Evolutionary conservation across 2,797 vertebrate species (phyloP).

Genomic region (Sphenopsis melanotis): DNA sequence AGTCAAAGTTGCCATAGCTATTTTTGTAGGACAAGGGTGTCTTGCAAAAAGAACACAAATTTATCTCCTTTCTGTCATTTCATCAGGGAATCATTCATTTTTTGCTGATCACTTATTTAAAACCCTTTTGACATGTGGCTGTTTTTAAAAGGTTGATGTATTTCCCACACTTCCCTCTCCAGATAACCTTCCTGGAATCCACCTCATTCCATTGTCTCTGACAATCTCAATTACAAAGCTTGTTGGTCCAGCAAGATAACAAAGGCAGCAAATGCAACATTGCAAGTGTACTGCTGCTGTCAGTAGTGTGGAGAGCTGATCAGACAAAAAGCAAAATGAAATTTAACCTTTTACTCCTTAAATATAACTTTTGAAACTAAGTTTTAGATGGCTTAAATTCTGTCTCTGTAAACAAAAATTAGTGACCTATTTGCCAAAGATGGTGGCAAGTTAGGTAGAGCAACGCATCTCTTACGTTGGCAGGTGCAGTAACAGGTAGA

Average conservation of each 20-base stretch:
- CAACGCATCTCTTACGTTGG: neutral
- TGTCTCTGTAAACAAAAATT: neutral
- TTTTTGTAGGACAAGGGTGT: neutral
- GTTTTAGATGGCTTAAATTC: neutral
- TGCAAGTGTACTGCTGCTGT: neutral
- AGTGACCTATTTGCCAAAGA: neutral
- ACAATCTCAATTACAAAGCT: neutral
- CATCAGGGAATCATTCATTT: neutral
- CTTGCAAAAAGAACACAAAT: neutral
- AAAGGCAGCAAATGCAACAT: neutral
- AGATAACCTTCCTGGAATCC: neutral
- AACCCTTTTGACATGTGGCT: neutral
- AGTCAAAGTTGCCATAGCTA: neutral
- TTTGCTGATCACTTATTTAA: neutral
- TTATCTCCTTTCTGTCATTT: neutral
- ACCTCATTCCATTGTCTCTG: neutral
- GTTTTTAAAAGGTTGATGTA: neutral
- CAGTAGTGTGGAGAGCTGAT: neutral
- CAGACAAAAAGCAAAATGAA: neutral
- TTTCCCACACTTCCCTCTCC: neutral
- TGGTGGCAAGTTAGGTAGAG: neutral
- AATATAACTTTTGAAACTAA: neutral
- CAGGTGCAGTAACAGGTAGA: constrained; percentile 2
- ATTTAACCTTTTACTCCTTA: neutral
- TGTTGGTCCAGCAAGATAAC: neutral